A percentile compares a stretch with the other conserved stretches of the same genome.
Evolutionary conservation across 2,797 vertebrate genomes (phyloP).

Genomic region (Anabas testudineus): DNA sequence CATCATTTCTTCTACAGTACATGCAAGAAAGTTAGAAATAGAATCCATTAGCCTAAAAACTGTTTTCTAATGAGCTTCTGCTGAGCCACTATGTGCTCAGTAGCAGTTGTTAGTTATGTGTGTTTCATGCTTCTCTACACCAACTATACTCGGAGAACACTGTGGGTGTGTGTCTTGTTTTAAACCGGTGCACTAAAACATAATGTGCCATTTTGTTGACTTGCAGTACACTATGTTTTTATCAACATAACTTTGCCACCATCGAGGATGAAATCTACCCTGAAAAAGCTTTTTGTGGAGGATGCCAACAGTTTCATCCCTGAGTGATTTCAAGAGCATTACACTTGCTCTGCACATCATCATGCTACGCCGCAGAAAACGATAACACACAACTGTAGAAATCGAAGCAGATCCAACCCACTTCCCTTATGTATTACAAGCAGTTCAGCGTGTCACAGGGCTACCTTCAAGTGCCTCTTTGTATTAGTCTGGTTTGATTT

Average conservation of each 20-base stretch:
- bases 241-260: slow-evolving; percentile 55
- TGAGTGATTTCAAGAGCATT: slow-evolving; percentile 53
- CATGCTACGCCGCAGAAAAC: slow-evolving; percentile 40
- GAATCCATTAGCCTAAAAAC: no score
- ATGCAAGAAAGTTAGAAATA: no score
- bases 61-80: no score
- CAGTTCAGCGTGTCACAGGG: slow-evolving; percentile 25
- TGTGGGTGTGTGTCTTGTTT: slow-evolving; percentile 5
- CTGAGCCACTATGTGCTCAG: no score
- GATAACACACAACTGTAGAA: slow-evolving; percentile 33
- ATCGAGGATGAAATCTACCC: slow-evolving; percentile 64
- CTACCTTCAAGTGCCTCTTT: slow-evolving; percentile 27
- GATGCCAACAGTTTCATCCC: slow-evolving; percentile 48
- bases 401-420: slow-evolving; percentile 36
- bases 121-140: not conserved
- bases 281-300: slow-evolving; percentile 55
- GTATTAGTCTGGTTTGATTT: slow-evolving; percentile 23
- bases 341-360: slow-evolving; percentile 49
- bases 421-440: slow-evolving; percentile 38
- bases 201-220: slow-evolving; percentile 49
- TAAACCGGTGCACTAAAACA: slow-evolving; percentile 38
- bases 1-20: no score
- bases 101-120: no score
- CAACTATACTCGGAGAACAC: slow-evolving; percentile 2
- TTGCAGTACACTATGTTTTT: slow-evolving; percentile 38